phyloP scores from a whole-genome alignment of 2,113 vertebrate genomes.

The Spea bombifrons region DNA sequence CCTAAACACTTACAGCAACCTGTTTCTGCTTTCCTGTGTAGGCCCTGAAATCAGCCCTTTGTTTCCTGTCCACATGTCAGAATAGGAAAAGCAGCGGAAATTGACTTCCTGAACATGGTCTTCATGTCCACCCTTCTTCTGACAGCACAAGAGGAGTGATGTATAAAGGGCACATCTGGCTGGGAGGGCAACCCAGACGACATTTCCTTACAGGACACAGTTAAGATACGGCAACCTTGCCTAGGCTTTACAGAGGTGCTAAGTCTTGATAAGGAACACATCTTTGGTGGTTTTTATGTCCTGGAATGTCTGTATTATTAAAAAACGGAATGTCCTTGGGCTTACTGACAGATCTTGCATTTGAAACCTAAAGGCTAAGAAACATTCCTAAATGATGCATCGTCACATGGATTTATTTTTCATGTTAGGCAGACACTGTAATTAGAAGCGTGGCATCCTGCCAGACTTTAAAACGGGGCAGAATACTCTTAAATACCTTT shows the following conservation, averaged over 20 bases:
- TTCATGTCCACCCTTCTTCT: conserved; percentile 68
- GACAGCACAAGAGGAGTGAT: conserved; percentile 76
- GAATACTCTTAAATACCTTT: too few species aligned
- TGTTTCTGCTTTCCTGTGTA: conserved; percentile 73
- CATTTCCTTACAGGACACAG: conserved; percentile 60
- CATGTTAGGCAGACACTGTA: conserved; percentile 28
- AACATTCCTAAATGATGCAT: conserved; percentile 52
- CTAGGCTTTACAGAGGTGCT: conserved; percentile 60
- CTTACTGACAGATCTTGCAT: conserved; percentile 55
- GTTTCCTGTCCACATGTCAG: conserved; percentile 71
- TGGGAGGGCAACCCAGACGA: conserved; percentile 64
- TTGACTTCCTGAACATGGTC: conserved; percentile 74
- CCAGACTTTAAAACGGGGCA: too few species aligned
- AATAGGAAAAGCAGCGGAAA: conserved; percentile 68
- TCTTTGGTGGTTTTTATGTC: conserved; percentile 57
- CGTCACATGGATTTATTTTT: conserved; percentile 55
- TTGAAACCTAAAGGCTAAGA: conserved; percentile 57
- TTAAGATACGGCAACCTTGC: conserved; percentile 61
- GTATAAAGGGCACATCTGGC: conserved; percentile 57
- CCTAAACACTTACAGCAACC: conserved; percentile 64
- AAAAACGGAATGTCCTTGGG: conserved; percentile 59
- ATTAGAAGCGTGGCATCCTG: conserved; percentile 7
- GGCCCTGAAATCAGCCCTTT: conserved; percentile 67
- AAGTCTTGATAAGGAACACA: conserved; percentile 66
- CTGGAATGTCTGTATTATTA: conserved; percentile 62